These are phyloP conservation scores for Erythrolamprus reginae DNA, from an alignment of 2,113 vertebrate genomes.

Conservation along the genomic window DNA sequence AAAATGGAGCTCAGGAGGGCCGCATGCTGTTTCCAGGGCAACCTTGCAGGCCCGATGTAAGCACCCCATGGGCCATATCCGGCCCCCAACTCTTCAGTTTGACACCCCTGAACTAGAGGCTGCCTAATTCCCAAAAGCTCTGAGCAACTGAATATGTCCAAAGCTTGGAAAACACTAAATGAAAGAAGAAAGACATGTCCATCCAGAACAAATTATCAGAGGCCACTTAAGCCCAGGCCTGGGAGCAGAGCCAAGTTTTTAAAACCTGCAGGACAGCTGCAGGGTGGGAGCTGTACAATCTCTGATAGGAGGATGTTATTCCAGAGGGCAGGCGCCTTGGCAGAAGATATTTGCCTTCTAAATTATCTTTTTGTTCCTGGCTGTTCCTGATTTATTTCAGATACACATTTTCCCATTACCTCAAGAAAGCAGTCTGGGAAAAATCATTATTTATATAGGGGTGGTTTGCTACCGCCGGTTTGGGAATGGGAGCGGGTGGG, in stretches of 20 bases:
- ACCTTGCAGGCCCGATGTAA: too few species aligned
- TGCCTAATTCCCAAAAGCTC: neutral
- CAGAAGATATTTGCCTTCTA: neutral
- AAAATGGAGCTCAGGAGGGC: too few species aligned
- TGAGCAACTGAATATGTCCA: neutral
- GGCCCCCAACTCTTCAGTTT: too few species aligned
- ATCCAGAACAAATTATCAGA: neutral
- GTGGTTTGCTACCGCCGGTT: too few species aligned
- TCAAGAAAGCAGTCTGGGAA: neutral
- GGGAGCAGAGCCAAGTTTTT: neutral
- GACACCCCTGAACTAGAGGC: neutral
- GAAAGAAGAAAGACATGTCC: neutral
- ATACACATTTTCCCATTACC: neutral
- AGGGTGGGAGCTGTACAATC: neutral
- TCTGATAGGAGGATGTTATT: neutral
- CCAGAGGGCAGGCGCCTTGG: neutral
- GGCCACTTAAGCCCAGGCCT: neutral
- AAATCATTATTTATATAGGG: neutral
- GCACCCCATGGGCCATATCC: fast-evolving
- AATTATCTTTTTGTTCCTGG: neutral
- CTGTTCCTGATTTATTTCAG: neutral
- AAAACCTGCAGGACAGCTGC: neutral
- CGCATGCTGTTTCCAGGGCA: too few species aligned
- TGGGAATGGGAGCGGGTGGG: too few species aligned
- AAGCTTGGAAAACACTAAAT: neutral